Percentiles rank a stretch among this genome's conserved stretches.
phyloP scores from a whole-genome alignment of 2,888 invertebrate species.

The Pseudeuparius sepicola region DNA sequence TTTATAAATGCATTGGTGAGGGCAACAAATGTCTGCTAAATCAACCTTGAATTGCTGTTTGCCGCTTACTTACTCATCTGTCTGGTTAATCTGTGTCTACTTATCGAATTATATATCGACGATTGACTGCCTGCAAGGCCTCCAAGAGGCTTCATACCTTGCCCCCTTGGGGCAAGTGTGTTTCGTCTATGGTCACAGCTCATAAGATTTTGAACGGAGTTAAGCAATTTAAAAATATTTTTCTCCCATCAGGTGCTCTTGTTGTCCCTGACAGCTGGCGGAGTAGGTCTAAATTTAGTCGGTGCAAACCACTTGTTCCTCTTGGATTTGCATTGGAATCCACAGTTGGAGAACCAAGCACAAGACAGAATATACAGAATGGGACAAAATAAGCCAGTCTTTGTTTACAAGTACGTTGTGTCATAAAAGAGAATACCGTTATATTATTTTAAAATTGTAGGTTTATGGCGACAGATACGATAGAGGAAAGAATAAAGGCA shows the following conservation, averaged over 20 bases:
- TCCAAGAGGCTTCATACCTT: too few species aligned
- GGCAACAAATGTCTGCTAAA: too few species aligned
- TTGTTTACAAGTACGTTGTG: conserved; percentile 63
- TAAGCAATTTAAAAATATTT: too few species aligned
- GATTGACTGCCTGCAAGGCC: too few species aligned
- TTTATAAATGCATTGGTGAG: too few species aligned
- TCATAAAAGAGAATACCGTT: background rate
- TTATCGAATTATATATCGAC: too few species aligned
- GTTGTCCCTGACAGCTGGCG: conserved; percentile 85
- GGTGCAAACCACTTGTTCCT: conserved; percentile 88
- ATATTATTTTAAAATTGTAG: conserved; percentile 38
- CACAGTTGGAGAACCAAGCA: conserved; percentile 89
- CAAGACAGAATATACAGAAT: conserved; percentile 89
- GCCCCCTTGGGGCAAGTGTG: too few species aligned
- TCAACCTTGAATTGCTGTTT: too few species aligned
- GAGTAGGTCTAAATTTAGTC: conserved; percentile 86
- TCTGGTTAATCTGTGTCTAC: too few species aligned
- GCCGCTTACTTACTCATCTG: too few species aligned
- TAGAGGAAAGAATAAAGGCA: conserved; percentile 75
- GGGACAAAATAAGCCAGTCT: conserved; percentile 74
- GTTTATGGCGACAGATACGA: conserved; percentile 74
- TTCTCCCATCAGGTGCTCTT: conserved; percentile 65
- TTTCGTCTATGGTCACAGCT: too few species aligned
- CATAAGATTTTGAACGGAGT: too few species aligned
- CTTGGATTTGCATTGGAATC: conserved; percentile 95